These are phyloP conservation scores for Carcharodon carcharias DNA, from an alignment of 2,797 vertebrate genomes.

Conservation along the genomic window DNA sequence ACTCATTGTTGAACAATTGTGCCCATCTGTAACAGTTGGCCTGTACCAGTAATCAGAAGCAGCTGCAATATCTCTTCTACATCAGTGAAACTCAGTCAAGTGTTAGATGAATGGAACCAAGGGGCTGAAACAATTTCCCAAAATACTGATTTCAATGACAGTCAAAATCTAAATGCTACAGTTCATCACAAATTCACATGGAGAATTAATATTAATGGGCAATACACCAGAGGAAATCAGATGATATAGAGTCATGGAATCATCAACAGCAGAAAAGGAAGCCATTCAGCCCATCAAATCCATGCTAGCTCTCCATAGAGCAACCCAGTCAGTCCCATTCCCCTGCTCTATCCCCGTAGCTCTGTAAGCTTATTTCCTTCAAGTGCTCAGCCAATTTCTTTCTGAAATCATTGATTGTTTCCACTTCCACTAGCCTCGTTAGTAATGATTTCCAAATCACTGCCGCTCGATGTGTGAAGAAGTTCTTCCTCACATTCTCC, in stretches of 20 bases:
- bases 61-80: constrained; percentile 5
- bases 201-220: not conserved
- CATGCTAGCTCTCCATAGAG: not conserved
- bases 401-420: not conserved
- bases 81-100: constrained; percentile 5
- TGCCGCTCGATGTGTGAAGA: not conserved
- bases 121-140: not conserved
- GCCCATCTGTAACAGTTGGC: not conserved
- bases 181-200: not conserved
- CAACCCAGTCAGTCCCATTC: not conserved
- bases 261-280: not conserved
- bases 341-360: too few relatives aligned
- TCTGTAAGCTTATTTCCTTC: too few relatives aligned
- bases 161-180: not conserved
- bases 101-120: not conserved
- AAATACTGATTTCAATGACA: not conserved
- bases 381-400: not conserved
- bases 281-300: not conserved
- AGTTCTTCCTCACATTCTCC: not conserved
- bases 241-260: not conserved
- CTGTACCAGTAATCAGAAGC: not conserved
- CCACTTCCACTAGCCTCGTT: not conserved
- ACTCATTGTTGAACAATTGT: not conserved
- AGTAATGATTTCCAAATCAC: not conserved
- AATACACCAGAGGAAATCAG: not conserved